phyloP scores from a whole-genome alignment of 2,888 invertebrate genomes.

The Lacanobia oleracea region DNA sequence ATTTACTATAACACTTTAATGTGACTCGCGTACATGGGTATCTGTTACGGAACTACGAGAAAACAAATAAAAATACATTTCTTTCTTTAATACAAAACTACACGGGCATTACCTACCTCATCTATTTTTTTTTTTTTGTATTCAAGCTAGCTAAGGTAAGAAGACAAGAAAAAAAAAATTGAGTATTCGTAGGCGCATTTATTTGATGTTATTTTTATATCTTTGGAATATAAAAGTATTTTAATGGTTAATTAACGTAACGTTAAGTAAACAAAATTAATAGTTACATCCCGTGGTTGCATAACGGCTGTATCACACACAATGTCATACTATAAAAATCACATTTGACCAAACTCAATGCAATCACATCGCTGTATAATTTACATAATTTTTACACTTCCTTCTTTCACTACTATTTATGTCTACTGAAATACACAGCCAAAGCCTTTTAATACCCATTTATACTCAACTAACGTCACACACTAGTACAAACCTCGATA shows the following conservation, averaged over 20 bases:
- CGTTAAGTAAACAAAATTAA: not conserved
- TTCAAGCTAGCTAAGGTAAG: not conserved
- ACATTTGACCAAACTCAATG: slow-evolving; percentile 17
- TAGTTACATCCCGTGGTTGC: slow-evolving; percentile 23
- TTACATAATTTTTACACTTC: slow-evolving; percentile 20
- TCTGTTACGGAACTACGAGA: slow-evolving; percentile 38
- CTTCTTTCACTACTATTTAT: slow-evolving; percentile 23
- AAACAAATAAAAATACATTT: not conserved
- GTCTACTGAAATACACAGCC: slow-evolving; percentile 58
- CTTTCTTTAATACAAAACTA: not conserved
- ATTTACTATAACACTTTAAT: slow-evolving; percentile 49
- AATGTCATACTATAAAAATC: slow-evolving; percentile 35
- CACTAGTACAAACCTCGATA: slow-evolving; percentile 29
- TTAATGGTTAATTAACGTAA: too few relatives aligned
- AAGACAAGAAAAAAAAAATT: not conserved
- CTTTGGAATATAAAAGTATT: slow-evolving; percentile 20
- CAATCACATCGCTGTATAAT: slow-evolving; percentile 16
- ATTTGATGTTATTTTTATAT: not conserved
- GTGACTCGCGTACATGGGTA: slow-evolving; percentile 33
- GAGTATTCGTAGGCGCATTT: not conserved
- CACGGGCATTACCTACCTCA: not conserved
- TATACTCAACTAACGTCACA: slow-evolving; percentile 29
- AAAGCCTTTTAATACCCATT: slow-evolving; percentile 53
- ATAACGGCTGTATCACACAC: slow-evolving; percentile 44
- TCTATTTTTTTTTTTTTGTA: not conserved